phyloP scores from a whole-genome alignment of 2,113 vertebrate species.

The Eurystomus gularis region DNA sequence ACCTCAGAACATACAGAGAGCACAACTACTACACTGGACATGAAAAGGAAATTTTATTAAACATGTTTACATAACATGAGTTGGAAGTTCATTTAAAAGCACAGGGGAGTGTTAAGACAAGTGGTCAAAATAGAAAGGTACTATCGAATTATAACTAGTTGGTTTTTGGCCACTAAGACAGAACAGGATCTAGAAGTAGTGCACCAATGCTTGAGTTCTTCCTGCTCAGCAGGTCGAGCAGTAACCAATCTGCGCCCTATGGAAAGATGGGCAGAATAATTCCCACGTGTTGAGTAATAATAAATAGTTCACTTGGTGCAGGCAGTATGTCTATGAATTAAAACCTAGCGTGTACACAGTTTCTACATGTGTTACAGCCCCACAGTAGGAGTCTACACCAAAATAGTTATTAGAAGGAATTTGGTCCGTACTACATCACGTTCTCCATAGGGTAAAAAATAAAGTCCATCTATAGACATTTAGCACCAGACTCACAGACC shows the following conservation, averaged over 20 bases:
- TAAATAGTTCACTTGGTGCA: slow-evolving; percentile 86
- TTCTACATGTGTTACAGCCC: slow-evolving; percentile 86
- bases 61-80: slow-evolving; percentile 88
- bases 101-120: slow-evolving; percentile 87
- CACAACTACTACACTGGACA: slow-evolving; percentile 84
- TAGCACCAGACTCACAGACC: slow-evolving; percentile 84
- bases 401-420: slow-evolving; percentile 87
- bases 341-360: slow-evolving; percentile 88
- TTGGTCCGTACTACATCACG: slow-evolving; percentile 91
- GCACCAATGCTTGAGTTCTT: slow-evolving; percentile 83
- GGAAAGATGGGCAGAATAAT: slow-evolving; percentile 78
- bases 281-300: slow-evolving; percentile 83
- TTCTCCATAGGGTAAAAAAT: slow-evolving; percentile 87
- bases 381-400: slow-evolving; percentile 89
- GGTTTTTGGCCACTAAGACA: slow-evolving; percentile 83
- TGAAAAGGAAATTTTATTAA: slow-evolving; percentile 91
- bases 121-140: slow-evolving; percentile 84
- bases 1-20: slow-evolving; percentile 71
- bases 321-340: slow-evolving; percentile 86
- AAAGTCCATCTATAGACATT: slow-evolving; percentile 91
- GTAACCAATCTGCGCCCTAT: slow-evolving; percentile 73
- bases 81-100: slow-evolving; percentile 87
- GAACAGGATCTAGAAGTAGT: slow-evolving; percentile 83
- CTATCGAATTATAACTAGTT: slow-evolving; percentile 83
- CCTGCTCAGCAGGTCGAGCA: slow-evolving; percentile 85